phyloP scores from a whole-genome alignment of 2,888 invertebrate genomes.

The Strigamia maritima region DNA sequence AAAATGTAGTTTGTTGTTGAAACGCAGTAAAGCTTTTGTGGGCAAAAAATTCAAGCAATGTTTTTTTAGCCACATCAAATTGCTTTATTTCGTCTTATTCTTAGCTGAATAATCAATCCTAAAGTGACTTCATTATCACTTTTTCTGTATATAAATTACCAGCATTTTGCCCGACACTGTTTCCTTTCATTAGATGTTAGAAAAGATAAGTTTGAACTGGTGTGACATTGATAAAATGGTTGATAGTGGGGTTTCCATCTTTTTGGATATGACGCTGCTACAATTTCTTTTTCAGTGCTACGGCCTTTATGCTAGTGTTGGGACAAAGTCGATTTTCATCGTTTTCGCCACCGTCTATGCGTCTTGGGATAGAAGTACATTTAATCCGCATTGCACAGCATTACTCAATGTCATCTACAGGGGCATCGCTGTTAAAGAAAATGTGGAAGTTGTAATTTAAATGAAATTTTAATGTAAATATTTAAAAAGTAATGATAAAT shows the following conservation, averaged over 20 bases:
- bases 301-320: not conserved
- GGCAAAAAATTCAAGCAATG: too few species aligned
- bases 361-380: slow-evolving; percentile 2
- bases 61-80: too few species aligned
- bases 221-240: slow-evolving; percentile 17
- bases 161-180: not conserved
- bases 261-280: not conserved
- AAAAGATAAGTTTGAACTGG: slow-evolving; percentile 17
- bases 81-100: too few species aligned
- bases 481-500: not conserved
- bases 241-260: not conserved
- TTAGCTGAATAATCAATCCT: not conserved
- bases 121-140: not conserved
- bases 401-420: slow-evolving; percentile 1
- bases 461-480: not conserved
- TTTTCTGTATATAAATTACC: not conserved
- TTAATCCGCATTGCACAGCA: slow-evolving; percentile 11
- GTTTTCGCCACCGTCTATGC: not conserved
- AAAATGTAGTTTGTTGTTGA: too few species aligned
- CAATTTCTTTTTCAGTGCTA: not conserved
- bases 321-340: slow-evolving; percentile 8
- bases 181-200: not conserved
- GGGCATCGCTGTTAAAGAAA: not conserved
- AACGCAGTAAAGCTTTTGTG: too few species aligned
- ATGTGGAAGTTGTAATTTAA: not conserved